A percentile compares a stretch with the other conserved stretches of the same genome.
These are phyloP conservation scores for Trichogramma evanescens DNA, from an alignment of 2,888 invertebrate genomes.

Conservation along the genomic window DNA sequence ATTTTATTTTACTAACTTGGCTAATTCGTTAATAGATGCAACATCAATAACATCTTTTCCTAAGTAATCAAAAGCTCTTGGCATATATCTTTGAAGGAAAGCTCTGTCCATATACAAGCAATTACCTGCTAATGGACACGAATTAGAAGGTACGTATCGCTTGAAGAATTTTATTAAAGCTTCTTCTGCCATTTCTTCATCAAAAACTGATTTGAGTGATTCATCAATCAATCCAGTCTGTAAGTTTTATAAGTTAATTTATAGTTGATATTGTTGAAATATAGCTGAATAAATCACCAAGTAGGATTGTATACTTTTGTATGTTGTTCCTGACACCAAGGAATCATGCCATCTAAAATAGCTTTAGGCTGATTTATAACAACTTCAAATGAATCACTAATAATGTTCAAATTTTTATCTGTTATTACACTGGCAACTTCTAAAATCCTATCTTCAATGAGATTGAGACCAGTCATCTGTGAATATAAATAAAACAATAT, in stretches of 20 bases:
- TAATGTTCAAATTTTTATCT: slow-evolving; percentile 68
- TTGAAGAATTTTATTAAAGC: slow-evolving; percentile 66
- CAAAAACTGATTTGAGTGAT: slow-evolving; percentile 61
- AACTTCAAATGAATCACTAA: slow-evolving; percentile 69
- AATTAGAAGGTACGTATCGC: slow-evolving; percentile 49
- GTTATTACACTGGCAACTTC: slow-evolving; percentile 89
- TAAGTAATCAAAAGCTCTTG: slow-evolving; percentile 65
- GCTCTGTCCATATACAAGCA: slow-evolving; percentile 77
- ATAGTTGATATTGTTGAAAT: not conserved
- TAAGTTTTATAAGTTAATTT: slow-evolving; percentile 31
- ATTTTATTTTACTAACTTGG: slow-evolving; percentile 34
- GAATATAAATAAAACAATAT: slow-evolving; percentile 20
- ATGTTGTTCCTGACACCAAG: slow-evolving; percentile 81
- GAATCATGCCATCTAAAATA: slow-evolving; percentile 68
- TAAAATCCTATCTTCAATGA: slow-evolving; percentile 69
- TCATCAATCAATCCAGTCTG: slow-evolving; percentile 76
- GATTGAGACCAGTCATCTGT: slow-evolving; percentile 86
- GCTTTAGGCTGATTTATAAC: slow-evolving; percentile 71
- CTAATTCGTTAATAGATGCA: slow-evolving; percentile 78
- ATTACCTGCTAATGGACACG: slow-evolving; percentile 80
- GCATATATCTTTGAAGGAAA: slow-evolving; percentile 82
- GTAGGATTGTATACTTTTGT: slow-evolving; percentile 54
- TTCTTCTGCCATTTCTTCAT: slow-evolving; percentile 62
- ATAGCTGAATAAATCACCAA: not conserved
- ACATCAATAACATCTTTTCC: slow-evolving; percentile 93